phyloP scores from a whole-genome alignment of 2,113 vertebrate genomes.

The Cnemophilus loriae region DNA sequence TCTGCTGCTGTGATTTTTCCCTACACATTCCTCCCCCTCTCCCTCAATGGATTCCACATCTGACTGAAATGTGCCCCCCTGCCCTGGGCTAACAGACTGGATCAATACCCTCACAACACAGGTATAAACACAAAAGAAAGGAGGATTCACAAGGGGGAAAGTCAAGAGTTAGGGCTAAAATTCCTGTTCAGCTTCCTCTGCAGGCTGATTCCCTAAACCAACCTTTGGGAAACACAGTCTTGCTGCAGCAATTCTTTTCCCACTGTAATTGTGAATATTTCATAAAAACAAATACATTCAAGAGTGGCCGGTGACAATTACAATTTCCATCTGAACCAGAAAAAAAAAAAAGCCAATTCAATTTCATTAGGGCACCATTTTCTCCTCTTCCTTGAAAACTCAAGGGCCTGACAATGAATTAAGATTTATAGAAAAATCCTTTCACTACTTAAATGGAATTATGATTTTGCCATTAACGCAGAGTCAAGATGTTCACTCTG shows the following conservation, averaged over 20 bases:
- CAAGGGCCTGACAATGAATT: not conserved
- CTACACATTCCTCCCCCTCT: not conserved
- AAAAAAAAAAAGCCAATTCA: not conserved
- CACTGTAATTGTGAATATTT: not conserved
- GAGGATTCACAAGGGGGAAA: not conserved
- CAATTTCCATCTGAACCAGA: not conserved
- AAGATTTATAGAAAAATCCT: conserved; percentile 24
- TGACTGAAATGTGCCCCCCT: not conserved
- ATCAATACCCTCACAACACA: not conserved
- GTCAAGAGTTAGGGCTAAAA: not conserved
- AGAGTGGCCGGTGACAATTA: not conserved
- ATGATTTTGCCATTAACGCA: conserved; percentile 17
- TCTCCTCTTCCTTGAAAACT: not conserved
- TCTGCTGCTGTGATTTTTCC: not conserved
- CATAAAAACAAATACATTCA: not conserved
- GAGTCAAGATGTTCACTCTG: conserved; percentile 8
- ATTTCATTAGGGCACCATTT: not conserved
- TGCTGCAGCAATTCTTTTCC: not conserved
- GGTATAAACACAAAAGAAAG: not conserved
- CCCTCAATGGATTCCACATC: not conserved
- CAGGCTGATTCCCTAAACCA: not conserved
- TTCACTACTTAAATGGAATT: not conserved
- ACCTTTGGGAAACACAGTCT: not conserved
- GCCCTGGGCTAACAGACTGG: not conserved
- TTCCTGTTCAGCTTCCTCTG: not conserved